Evolutionary conservation across 2,888 invertebrate species (phyloP), one percentile per base, ranked within the genome.

Genomic region (Idaea straminata): DNA sequence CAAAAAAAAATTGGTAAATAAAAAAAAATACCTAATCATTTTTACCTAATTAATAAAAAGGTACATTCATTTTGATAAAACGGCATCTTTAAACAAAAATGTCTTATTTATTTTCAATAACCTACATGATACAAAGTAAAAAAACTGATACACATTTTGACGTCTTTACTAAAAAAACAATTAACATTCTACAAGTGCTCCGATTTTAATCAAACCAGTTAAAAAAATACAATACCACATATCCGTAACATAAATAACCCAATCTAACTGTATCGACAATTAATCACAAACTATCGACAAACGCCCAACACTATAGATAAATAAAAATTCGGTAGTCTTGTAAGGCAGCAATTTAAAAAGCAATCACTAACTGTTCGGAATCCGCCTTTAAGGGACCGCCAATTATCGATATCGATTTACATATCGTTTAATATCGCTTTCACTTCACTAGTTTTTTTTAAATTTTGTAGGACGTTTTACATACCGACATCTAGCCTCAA

Each of bases 381-480:
- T 86, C 83, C 83, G 85, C 87, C 87, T 85, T 87, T 86, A 89
- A 85, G 87, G 88, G 85, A 85, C 81, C 84, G 77, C 80, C 87
- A 86, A 87, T 89, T 88, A 86, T 87, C 84, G 85, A 85, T 83
- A 80, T 79, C 78, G 77, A 86, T 88, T 88, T 86, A 84, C 86
- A 86, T 87, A 85, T 84, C 81, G 80, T 82, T 83, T 84, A 77
- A 70, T 67, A 74, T 78, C 69, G 76, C 87, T 88, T 89, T 90
- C 88, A 82, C 87, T 77, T 78, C 81, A 82, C 83, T 85, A 73
- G 71, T 64, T 61, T 65, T 69, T 69, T 25, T 25, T 25, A 25
- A 25, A 25, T 25, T 2, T 25, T 25, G 25, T 25, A 25, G 25
- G 25, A 25, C 3, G 3, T 25, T 25, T 25, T 25, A 25, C 25